These are phyloP conservation scores for Rhopalosiphum nymphaeae DNA, from an alignment of 2,888 invertebrate genomes.

Conservation along the genomic window DNA sequence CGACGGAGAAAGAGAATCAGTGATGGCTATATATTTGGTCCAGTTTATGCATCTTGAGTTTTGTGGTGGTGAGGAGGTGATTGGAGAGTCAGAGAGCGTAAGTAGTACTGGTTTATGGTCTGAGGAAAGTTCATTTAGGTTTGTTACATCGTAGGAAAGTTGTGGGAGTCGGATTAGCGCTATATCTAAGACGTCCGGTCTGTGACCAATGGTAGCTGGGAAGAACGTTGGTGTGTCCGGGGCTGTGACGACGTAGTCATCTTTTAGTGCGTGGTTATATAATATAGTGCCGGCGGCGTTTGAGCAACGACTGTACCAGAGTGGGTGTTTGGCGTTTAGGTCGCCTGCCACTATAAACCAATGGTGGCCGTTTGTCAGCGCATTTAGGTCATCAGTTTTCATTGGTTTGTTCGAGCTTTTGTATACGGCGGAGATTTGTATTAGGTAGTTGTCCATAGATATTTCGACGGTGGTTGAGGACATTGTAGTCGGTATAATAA, in stretches of 20 bases:
- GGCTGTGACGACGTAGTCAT: background rate
- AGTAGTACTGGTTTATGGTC: background rate
- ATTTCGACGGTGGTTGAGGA: background rate
- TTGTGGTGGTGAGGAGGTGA: background rate
- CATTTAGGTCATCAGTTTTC: no score
- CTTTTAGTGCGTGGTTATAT: background rate
- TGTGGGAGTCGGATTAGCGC: no score
- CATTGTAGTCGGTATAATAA: background rate
- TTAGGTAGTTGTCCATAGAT: background rate
- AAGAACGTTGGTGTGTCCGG: conserved; percentile 1
- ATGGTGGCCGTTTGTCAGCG: no score
- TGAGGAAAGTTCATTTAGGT: background rate
- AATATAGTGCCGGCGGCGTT: no score
- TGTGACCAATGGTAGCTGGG: background rate
- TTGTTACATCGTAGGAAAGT: no score
- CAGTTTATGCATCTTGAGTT: background rate
- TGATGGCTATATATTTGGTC: no score
- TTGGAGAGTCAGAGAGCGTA: background rate
- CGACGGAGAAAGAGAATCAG: no score
- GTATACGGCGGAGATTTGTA: background rate
- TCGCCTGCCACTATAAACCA: no score
- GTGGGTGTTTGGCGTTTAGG: background rate
- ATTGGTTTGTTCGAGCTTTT: no score
- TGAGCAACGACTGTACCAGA: no score
- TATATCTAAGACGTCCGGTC: background rate